phyloP scores from a whole-genome alignment of 2,888 invertebrate genomes.

The Rotaria magnacalcarata region DNA sequence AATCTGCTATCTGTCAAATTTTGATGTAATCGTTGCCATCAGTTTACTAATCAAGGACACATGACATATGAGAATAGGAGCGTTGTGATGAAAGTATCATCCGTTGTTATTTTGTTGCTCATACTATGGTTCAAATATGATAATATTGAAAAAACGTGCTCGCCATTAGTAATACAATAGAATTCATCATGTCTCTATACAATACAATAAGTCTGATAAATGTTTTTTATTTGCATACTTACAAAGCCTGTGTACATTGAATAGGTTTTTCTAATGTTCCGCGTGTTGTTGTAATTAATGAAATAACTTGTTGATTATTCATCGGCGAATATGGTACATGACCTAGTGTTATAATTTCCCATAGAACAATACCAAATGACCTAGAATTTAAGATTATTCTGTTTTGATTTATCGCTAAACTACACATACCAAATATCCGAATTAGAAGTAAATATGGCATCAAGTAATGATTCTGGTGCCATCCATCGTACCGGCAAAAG shows the following conservation, averaged over 20 bases:
- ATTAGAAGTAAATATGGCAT: constrained; percentile 90
- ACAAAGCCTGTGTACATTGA: constrained; percentile 73
- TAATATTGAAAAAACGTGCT: too few relatives aligned
- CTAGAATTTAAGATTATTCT: neutral
- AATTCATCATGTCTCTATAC: constrained; percentile 23
- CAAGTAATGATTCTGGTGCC: constrained; percentile 90
- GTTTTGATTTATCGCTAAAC: neutral
- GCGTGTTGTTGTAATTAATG: constrained; percentile 67
- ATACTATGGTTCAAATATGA: too few relatives aligned
- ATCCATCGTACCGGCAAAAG: constrained; percentile 92
- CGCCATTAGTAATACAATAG: too few relatives aligned
- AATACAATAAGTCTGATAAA: too few relatives aligned
- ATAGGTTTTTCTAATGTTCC: constrained; percentile 64
- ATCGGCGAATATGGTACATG: constrained; percentile 92
- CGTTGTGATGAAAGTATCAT: too few relatives aligned
- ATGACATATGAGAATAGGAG: too few relatives aligned
- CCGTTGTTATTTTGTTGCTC: too few relatives aligned
- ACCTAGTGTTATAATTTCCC: constrained; percentile 93
- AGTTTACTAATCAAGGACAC: too few relatives aligned
- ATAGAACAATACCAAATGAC: constrained; percentile 70
- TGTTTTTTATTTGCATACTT: constrained; percentile 49
- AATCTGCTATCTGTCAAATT: too few relatives aligned
- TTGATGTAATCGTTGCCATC: too few relatives aligned
- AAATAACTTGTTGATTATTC: constrained; percentile 82
- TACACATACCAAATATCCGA: constrained; percentile 79